Percentiles rank a stretch among this genome's conserved stretches.
Conservation (phyloP, 2,113 vertebrate genomes). For the Colossoma macropomum region DNA sequence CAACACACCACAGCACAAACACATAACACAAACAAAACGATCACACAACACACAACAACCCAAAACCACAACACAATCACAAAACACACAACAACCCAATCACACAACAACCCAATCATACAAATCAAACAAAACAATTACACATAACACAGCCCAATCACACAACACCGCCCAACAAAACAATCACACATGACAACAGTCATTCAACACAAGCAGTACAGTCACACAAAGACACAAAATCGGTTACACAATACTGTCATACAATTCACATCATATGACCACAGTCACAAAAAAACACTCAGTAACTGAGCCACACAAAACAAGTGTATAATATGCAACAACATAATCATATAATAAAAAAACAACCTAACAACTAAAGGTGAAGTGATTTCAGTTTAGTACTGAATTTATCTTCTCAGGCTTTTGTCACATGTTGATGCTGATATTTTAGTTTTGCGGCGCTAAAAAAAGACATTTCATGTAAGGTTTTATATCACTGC, state of each 20-base stretch:
- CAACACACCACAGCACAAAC: background rate
- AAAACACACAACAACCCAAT: background rate
- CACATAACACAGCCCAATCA: too few species aligned
- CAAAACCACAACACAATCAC: background rate
- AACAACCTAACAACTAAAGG: background rate
- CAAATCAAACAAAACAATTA: too few species aligned
- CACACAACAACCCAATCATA: background rate
- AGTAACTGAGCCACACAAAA: constrained; percentile 11
- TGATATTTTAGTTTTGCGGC: too few species aligned
- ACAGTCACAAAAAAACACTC: background rate
- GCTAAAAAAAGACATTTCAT: too few species aligned
- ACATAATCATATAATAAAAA: background rate
- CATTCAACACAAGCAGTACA: background rate
- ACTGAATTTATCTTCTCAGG: too few species aligned
- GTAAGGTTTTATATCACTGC: too few species aligned
- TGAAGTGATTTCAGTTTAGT: background rate
- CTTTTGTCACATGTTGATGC: too few species aligned
- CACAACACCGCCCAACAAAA: background rate
- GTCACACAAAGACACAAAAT: constrained; percentile 49
- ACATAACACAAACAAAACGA: background rate
- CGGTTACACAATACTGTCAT: constrained; percentile 66
- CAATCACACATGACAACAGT: background rate
- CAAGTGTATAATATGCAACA: background rate
- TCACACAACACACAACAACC: background rate
- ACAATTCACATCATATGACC: constrained; percentile 8